phyloP scores from a whole-genome alignment of 2,797 vertebrate genomes.

The Alca torda region DNA sequence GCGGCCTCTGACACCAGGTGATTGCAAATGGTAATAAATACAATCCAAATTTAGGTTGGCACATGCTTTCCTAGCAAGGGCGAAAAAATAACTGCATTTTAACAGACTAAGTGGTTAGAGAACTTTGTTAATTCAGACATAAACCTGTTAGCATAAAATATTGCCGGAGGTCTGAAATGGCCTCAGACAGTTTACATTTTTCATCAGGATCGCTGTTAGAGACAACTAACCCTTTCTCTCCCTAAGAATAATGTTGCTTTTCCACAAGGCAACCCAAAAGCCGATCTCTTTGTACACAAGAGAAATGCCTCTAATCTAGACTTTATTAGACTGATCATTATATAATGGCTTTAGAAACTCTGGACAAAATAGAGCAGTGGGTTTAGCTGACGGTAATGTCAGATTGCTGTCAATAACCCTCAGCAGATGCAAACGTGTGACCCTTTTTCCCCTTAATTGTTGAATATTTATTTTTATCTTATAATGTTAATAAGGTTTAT shows the following conservation, averaged over 20 bases:
- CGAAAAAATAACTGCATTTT: conserved; percentile 52
- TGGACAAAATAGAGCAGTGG: conserved; percentile 63
- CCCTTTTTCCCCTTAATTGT: conserved; percentile 58
- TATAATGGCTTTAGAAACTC: conserved; percentile 70
- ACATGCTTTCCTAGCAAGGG: conserved; percentile 49
- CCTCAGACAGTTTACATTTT: conserved; percentile 66
- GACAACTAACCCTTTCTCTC: conserved; percentile 62
- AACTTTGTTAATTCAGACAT: conserved; percentile 71
- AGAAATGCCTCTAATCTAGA: conserved; percentile 67
- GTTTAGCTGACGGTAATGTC: conserved; percentile 63
- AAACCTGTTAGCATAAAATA: conserved; percentile 71
- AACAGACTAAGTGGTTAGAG: conserved; percentile 63
- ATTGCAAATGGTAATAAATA: conserved; percentile 59
- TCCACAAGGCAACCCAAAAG: conserved; percentile 65
- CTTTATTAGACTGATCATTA: conserved; percentile 74
- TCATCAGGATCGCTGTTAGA: conserved; percentile 45
- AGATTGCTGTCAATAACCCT: conserved; percentile 60
- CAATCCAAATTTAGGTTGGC: conserved; percentile 63
- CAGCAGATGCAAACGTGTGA: conserved; percentile 60
- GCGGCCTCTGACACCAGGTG: conserved; percentile 46
- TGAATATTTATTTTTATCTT: conserved; percentile 70
- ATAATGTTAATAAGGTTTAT: conserved; percentile 64
- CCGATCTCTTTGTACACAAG: conserved; percentile 51
- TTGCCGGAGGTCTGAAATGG: conserved; percentile 60
- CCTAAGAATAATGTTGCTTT: conserved; percentile 61